Conservation (phyloP, 2,888 invertebrate species). For the Trichacis sp. region DNA sequence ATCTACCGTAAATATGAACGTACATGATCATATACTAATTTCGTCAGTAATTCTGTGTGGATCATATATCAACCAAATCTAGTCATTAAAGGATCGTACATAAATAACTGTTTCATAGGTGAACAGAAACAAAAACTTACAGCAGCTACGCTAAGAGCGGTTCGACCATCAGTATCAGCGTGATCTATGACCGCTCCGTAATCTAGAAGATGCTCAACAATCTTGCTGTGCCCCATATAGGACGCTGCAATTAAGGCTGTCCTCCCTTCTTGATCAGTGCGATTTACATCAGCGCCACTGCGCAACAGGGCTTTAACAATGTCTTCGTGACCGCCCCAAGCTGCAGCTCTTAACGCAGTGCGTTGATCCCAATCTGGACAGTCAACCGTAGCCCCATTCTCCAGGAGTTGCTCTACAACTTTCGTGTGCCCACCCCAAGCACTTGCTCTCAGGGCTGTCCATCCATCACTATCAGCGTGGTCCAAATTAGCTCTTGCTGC, state of each 20-base stretch:
- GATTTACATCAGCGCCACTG: slow-evolving; percentile 83
- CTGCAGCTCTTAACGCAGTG: slow-evolving; percentile 89
- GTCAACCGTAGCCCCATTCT: slow-evolving; percentile 86
- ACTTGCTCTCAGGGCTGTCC: slow-evolving; percentile 91
- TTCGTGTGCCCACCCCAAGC: slow-evolving; percentile 96
- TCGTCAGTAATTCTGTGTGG: too few species aligned
- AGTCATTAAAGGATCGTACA: too few species aligned
- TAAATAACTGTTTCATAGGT: too few species aligned
- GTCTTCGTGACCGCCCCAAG: slow-evolving; percentile 95
- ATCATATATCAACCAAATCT: too few species aligned
- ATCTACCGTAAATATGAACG: too few species aligned
- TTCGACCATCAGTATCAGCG: slow-evolving; percentile 88
- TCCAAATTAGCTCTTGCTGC: slow-evolving; percentile 79
- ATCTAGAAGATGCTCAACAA: slow-evolving; percentile 85
- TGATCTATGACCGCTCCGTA: slow-evolving; percentile 87
- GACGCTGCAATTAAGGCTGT: slow-evolving; percentile 95
- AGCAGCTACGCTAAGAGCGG: slow-evolving; percentile 89
- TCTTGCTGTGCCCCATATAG: slow-evolving; percentile 96
- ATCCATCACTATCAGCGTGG: slow-evolving; percentile 86
- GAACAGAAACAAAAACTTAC: too few species aligned
- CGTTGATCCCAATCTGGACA: slow-evolving; percentile 89
- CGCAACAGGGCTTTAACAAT: slow-evolving; percentile 82
- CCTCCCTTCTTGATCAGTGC: slow-evolving; percentile 89
- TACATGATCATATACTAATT: too few species aligned
- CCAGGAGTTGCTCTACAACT: slow-evolving; percentile 83